phyloP scores from a whole-genome alignment of 2,113 vertebrate genomes.

The Poicephalus meyeri region DNA sequence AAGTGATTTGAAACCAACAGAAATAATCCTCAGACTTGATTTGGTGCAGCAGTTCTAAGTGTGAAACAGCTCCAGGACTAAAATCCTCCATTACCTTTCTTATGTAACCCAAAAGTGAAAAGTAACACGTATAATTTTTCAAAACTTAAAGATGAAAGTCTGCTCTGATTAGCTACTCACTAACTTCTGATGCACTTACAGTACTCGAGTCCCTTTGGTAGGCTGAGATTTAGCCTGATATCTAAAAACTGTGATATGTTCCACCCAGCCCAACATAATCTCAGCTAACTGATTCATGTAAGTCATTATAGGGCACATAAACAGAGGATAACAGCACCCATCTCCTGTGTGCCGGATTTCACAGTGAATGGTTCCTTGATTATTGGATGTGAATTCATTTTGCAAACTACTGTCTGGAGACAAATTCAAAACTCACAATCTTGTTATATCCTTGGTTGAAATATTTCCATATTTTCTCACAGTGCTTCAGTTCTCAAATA shows the following conservation, averaged over 20 bases:
- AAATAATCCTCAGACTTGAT: neutral
- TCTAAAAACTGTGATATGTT: neutral
- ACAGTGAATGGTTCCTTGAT: neutral
- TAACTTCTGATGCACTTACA: neutral
- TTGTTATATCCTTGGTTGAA: constrained; percentile 21
- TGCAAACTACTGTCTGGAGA: neutral
- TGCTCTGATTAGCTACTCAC: neutral
- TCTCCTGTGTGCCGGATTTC: neutral
- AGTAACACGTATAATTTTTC: neutral
- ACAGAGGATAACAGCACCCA: neutral
- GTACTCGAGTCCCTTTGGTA: neutral
- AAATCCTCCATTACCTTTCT: neutral
- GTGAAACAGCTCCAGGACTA: neutral
- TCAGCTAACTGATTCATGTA: neutral
- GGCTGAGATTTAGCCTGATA: neutral
- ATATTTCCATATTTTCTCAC: neutral
- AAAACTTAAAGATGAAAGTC: neutral
- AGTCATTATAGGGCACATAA: neutral
- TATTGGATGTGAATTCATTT: neutral
- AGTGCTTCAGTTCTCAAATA: neutral
- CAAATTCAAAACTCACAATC: neutral
- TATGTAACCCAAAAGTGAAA: neutral
- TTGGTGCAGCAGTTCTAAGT: neutral
- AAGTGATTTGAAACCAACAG: neutral
- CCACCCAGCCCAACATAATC: neutral